phyloP scores from a whole-genome alignment of 92 coral and sea anemone genomes.

The Desmophyllum pertusum region DNA sequence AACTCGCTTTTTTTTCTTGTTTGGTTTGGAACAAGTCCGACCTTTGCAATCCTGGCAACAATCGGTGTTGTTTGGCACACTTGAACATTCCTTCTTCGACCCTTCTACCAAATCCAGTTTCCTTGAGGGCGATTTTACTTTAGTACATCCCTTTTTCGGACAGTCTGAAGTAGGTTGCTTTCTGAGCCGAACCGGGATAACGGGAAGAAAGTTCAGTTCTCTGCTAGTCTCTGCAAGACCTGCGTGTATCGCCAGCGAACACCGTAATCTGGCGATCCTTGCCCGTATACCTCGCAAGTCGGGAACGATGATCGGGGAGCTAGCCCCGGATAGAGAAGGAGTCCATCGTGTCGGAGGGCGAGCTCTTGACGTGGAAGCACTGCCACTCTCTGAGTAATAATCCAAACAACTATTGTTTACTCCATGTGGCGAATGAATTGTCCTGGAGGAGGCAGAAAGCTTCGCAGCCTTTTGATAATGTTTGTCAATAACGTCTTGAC shows the following conservation, averaged over 20 bases:
- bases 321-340: background rate
- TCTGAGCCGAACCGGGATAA: background rate
- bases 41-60: constrained; percentile 11
- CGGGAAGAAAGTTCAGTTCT: constrained; percentile 25
- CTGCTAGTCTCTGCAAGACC: constrained; percentile 3
- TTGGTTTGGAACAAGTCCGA: background rate
- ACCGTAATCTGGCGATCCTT: constrained; percentile 4
- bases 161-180: background rate
- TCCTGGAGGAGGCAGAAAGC: constrained; percentile 11
- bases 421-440: background rate
- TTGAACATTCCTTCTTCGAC: background rate
- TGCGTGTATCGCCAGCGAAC: constrained; percentile 30
- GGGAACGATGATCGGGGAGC: constrained; percentile 11
- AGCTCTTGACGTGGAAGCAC: background rate
- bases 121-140: background rate
- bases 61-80: background rate
- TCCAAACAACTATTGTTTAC: background rate
- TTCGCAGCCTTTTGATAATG: constrained; percentile 10
- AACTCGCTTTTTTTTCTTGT: background rate
- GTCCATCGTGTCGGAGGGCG: background rate
- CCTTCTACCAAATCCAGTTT: background rate
- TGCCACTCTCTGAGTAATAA: background rate
- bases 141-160: background rate
- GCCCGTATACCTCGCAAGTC: constrained; percentile 25
- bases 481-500: constrained; percentile 9